Evolutionary conservation across 2,797 vertebrate species (phyloP).

Genomic region (Chelon auratus): DNA sequence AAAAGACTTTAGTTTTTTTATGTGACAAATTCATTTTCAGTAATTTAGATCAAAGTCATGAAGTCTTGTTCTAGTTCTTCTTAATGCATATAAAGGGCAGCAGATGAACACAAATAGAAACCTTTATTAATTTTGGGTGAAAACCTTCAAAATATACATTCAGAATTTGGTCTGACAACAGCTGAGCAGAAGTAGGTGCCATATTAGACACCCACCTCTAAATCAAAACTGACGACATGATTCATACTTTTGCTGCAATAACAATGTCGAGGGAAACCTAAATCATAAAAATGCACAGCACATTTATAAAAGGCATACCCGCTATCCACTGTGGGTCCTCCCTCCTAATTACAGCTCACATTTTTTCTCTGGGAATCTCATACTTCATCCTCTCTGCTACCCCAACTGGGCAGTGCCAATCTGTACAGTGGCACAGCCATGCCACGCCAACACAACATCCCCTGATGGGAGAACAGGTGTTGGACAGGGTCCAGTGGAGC

Average conservation of each 20-base stretch:
- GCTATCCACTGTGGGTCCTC: slow-evolving; percentile 44
- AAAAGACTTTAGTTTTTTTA: background rate
- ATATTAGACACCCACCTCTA: slow-evolving; percentile 10
- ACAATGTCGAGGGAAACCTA: background rate
- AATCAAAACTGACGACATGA: slow-evolving; percentile 12
- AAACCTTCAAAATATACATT: slow-evolving; percentile 1
- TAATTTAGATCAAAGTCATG: background rate
- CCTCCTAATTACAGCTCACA: slow-evolving; percentile 67
- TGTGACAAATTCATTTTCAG: background rate
- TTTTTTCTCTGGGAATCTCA: slow-evolving; percentile 70
- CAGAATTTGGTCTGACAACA: background rate
- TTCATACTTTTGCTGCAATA: slow-evolving; percentile 21
- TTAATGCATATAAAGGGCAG: background rate
- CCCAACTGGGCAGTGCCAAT: slow-evolving; percentile 85
- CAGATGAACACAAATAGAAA: slow-evolving; percentile 2
- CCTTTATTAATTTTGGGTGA: background rate
- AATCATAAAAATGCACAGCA: slow-evolving; percentile 18
- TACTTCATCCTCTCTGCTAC: slow-evolving; percentile 83
- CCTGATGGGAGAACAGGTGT: slow-evolving; percentile 88
- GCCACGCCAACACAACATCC: slow-evolving; percentile 79
- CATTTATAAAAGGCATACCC: slow-evolving; percentile 34
- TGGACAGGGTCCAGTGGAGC: slow-evolving; percentile 85
- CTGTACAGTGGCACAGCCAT: slow-evolving; percentile 76
- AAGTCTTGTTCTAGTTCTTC: too few relatives aligned
- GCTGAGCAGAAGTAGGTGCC: slow-evolving; percentile 5